Evolutionary conservation across 92 coral and sea anemone species (phyloP), one percentile per base, ranked within the genome.

Genomic region (Phymanthus crucifer): DNA sequence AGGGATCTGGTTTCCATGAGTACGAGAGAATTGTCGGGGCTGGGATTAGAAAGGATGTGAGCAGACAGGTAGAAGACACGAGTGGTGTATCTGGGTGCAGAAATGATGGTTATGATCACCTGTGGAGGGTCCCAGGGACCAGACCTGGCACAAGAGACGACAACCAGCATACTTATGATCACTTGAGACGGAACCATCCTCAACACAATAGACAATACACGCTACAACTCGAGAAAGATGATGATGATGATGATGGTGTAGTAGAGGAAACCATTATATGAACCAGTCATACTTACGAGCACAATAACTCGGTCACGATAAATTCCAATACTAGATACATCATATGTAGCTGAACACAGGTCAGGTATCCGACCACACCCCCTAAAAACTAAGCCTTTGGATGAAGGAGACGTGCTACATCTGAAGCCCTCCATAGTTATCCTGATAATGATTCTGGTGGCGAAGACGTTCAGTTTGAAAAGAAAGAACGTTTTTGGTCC

Each of bases 71-170:
- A 8, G 33, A 13, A 1, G 27, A 9, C 47, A 67, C 40, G 14
- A 67, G 3, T 24, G 21, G 72, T 32, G 72, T 5, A 56, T 56
- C 65, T 40, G 48, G 23, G n/a, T 4, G 16, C 1, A 21, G 37
- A 71, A 57, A 71, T 71, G 8, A 23, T 69, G 54, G 14, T 36
- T 71, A 71, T 71, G 75, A 71, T 71, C 75, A 71, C 75, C 13
- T 71, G 32, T 23, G 33, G 34, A 24, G 27, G 6, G 11, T 31
- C 18, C 17, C 21, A 1, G 21, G 38, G 3, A 37, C 81, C 19
- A 34, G 58, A 38, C 6, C 17, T 35, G 27, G 17, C 46, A 71
- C 1, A 21, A 71, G 19, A n/a, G 46, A 19, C 16, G 45, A 34
- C n/a, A n/a, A n/a, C 14, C 48, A 71, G n/a, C 6, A 27, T 71